Percentiles rank a stretch among this genome's conserved stretches.
Conservation (phyloP, 1,140 invertebrate genomes). For the Euglossa dilemma region DNA sequence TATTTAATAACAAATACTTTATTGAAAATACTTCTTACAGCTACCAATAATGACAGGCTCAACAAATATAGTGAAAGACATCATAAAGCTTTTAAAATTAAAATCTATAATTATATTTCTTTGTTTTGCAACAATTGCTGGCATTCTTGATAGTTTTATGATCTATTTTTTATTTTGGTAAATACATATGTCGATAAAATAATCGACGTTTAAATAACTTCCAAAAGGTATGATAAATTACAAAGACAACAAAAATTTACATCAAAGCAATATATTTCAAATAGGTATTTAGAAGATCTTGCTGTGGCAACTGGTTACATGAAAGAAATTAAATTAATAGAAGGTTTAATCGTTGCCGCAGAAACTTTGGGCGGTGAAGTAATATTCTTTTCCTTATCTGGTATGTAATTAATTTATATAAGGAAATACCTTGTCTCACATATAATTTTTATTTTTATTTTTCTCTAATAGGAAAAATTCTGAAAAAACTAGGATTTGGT, state of each 20-base stretch:
- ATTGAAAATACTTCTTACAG: conserved; percentile 77
- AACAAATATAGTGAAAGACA: conserved; percentile 85
- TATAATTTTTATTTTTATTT: neutral
- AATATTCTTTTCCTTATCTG: conserved; percentile 86
- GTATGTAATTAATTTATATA: conserved; percentile 50
- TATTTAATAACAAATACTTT: neutral
- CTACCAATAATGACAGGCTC: conserved; percentile 86
- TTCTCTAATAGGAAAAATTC: conserved; percentile 84
- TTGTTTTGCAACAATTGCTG: conserved; percentile 87
- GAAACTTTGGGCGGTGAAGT: conserved; percentile 89
- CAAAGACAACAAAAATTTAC: neutral
- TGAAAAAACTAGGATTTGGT: conserved; percentile 87
- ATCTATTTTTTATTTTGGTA: conserved; percentile 92
- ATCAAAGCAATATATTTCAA: conserved; percentile 17
- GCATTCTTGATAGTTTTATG: conserved; percentile 89
- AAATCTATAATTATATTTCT: conserved; percentile 86
- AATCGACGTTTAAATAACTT: neutral
- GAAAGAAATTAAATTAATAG: conserved; percentile 88
- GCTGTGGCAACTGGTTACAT: conserved; percentile 84
- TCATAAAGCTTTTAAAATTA: conserved; percentile 84
- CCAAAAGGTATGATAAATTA: neutral
- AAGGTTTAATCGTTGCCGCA: conserved; percentile 88
- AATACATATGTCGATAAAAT: conserved; percentile 57
- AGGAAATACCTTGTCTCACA: neutral
- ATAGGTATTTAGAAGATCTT: conserved; percentile 88